Conservation (phyloP, 2,797 vertebrate species). For the Taeniopygia guttata region DNA sequence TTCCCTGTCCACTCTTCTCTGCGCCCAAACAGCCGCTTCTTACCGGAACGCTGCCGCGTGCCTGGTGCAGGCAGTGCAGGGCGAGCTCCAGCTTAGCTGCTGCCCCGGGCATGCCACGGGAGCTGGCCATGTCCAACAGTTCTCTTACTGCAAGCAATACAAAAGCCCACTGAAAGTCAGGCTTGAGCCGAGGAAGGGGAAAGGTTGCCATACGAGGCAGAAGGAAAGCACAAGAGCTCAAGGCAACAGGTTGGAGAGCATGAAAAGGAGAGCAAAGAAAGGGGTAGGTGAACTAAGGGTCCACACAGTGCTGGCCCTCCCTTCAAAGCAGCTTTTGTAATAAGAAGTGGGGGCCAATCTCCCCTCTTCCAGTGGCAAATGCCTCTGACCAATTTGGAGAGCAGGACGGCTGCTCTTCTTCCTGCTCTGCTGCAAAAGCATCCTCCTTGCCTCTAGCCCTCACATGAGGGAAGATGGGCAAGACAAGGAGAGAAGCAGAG, state of each 20-base stretch:
- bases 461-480: rapidly evolving
- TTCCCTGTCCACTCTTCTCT: too few relatives aligned
- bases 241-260: neutral
- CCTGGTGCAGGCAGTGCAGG: neutral
- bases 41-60: neutral
- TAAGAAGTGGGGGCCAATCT: too few relatives aligned
- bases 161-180: neutral
- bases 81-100: neutral
- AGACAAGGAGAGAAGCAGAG: neutral
- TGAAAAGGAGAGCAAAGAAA: neutral
- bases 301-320: neutral
- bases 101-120: neutral
- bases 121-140: neutral
- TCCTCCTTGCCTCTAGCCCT: neutral
- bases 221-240: neutral
- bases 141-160: neutral
- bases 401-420: too few relatives aligned
- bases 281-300: neutral
- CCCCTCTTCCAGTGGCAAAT: neutral
- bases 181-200: neutral
- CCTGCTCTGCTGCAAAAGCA: neutral
- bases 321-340: neutral
- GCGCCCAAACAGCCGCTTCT: neutral
- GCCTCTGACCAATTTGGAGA: neutral
- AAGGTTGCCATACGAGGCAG: rapidly evolving